Conservation (phyloP, 2,888 invertebrate species). For the Invenusta paracnida region DNA sequence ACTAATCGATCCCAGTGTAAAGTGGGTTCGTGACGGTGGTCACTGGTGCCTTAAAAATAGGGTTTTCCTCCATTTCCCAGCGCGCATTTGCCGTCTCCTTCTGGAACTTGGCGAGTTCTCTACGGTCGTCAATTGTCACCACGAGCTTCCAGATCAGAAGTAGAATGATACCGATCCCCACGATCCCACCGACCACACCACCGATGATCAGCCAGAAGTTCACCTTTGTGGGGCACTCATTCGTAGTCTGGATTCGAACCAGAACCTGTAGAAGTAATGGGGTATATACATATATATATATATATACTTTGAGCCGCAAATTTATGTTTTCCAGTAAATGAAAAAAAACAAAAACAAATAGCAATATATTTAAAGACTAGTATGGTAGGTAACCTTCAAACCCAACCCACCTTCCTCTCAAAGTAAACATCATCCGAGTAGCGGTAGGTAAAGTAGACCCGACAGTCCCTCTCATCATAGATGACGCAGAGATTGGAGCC, state of each 20-base stretch:
- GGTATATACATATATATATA: too few species aligned
- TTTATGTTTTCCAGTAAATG: too few species aligned
- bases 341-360: too few species aligned
- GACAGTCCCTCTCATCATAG: conserved; percentile 34
- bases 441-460: conserved; percentile 36
- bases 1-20: conserved; percentile 56
- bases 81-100: conserved; percentile 94
- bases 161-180: conserved; percentile 84
- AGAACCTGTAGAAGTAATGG: not conserved
- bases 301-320: too few species aligned
- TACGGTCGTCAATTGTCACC: conserved; percentile 89
- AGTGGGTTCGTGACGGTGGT: conserved; percentile 99
- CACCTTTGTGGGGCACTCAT: conserved; percentile 36
- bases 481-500: conserved; percentile 38
- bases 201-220: conserved; percentile 33
- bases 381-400: too few species aligned
- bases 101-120: conserved; percentile 95
- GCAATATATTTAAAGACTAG: too few species aligned
- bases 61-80: conserved; percentile 99
- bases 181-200: conserved; percentile 84
- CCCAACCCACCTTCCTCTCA: conserved; percentile 31
- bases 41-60: conserved; percentile 97
- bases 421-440: conserved; percentile 36
- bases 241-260: conserved; percentile 28
- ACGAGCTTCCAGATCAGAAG: conserved; percentile 91